Percentiles rank a stretch among this genome's conserved stretches.
phyloP scores from a whole-genome alignment of 2,888 invertebrate genomes.

The Drosophila prostipennis region DNA sequence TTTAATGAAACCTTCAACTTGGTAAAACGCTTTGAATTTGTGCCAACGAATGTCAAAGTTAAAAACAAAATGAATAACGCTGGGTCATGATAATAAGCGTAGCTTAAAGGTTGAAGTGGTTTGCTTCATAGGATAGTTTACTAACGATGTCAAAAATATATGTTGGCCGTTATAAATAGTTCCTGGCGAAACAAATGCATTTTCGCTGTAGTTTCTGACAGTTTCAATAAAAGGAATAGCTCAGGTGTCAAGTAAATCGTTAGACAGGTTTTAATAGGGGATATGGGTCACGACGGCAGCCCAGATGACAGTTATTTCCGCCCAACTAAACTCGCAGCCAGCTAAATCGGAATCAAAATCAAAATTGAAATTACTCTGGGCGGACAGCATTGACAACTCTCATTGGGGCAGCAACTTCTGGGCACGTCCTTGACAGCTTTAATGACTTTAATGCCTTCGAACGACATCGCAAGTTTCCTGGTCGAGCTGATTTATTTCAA shows the following conservation, averaged over 20 bases:
- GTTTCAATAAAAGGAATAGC: background rate
- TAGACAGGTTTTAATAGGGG: constrained; percentile 7
- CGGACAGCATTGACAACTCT: constrained; percentile 53
- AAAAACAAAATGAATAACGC: constrained; percentile 26
- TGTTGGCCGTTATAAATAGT: background rate
- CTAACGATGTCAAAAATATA: background rate
- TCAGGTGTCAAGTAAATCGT: constrained; percentile 20
- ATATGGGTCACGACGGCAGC: constrained; percentile 20
- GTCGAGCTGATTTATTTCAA: constrained; percentile 33
- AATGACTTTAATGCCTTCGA: constrained; percentile 55
- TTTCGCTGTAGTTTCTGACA: constrained; percentile 14
- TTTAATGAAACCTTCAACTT: constrained; percentile 54
- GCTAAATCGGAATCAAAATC: background rate
- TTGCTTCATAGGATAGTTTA: constrained; percentile 1
- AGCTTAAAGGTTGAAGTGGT: constrained; percentile 35
- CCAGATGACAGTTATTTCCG: constrained; percentile 18
- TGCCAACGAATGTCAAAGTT: constrained; percentile 42
- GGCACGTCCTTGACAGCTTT: constrained; percentile 61
- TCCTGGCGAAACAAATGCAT: constrained; percentile 12
- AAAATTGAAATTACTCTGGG: constrained; percentile 1
- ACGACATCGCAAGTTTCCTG: constrained; percentile 10
- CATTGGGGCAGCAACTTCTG: constrained; percentile 46
- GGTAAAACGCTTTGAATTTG: constrained; percentile 6
- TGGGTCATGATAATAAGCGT: constrained; percentile 42
- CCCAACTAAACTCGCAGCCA: constrained; percentile 38